Evolutionary conservation across 2,113 vertebrate genomes (phyloP).

Genomic region (Toxotes chatareus): DNA sequence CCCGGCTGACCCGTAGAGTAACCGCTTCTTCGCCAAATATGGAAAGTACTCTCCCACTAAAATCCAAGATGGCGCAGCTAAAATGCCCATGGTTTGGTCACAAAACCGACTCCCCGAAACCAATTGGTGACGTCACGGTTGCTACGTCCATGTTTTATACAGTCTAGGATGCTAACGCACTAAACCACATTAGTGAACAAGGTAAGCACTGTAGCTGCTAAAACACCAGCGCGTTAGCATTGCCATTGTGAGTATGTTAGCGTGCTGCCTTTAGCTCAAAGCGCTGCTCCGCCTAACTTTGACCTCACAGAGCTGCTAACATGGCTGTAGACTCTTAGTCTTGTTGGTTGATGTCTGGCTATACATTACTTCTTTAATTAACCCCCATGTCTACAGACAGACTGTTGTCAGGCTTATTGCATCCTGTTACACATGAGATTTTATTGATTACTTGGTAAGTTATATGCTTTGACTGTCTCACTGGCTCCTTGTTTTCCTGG

Average conservation of each 20-base stretch:
- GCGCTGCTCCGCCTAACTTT: too few species aligned
- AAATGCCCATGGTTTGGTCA: too few species aligned
- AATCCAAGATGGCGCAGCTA: too few species aligned
- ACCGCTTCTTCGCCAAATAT: too few species aligned
- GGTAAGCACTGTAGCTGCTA: neutral
- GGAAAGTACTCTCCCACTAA: too few species aligned
- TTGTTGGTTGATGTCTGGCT: neutral
- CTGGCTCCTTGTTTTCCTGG: slow-evolving; percentile 12
- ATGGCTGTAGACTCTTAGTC: neutral
- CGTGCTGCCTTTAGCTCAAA: too few species aligned
- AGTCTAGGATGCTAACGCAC: neutral
- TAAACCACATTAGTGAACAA: neutral
- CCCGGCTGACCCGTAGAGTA: too few species aligned
- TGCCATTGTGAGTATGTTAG: too few species aligned
- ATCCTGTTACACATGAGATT: neutral
- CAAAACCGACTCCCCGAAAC: too few species aligned
- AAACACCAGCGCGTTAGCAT: neutral
- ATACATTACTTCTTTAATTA: neutral
- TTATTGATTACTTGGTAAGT: slow-evolving; percentile 13
- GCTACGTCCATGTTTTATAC: too few species aligned
- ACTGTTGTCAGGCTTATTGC: neutral
- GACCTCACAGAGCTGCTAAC: neutral
- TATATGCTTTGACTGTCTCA: slow-evolving; percentile 9
- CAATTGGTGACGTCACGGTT: too few species aligned
- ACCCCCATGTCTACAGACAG: neutral